Base-by-base conservation (phyloP, 2,113 vertebrate species). In the Tachuris rubrigastra region DNA sequence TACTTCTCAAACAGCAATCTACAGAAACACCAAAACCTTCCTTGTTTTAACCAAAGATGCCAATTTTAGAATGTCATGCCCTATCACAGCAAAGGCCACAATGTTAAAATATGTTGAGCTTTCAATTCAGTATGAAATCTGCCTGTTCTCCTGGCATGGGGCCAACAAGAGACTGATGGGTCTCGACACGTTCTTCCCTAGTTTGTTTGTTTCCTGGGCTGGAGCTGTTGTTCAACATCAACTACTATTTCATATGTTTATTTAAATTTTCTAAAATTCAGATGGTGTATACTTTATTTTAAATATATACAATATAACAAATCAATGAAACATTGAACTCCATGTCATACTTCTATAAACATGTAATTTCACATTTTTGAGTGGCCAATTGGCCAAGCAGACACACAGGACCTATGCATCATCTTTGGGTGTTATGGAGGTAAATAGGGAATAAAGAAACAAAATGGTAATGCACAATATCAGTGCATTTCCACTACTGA, bases 71-170 rank as follows among this genome's bases (percentile, higher is more conserved):
- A 87, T 66, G 67, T 15, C 84, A 85, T 47, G 28, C 18, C 25
- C 59, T 73, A 66, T 31, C 72, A 79, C 50, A 87, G 58, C 78
- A 83, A 59, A 91, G 17, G 17, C 35, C 78, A 63, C 30, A 55
- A 47, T 8, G 21, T 55, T 76, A 75, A 89, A 73, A 89, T 73
- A 83, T 52, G 62, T 59, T 76, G 53, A 91, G 44, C 53, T 87
- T 89, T 89, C 69, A 85, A 68, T 37, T 69, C 74, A 85, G 24
- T 60, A 89, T 27, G 67, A 96, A 94, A 87, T 31, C 44, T 89
- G 63, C 82, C 84, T 81, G 30, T 59, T 82, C 39, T 91, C 23
- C 74, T 92, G 75, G 87, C 37, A 1, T n/a, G 39, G 25, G n/a
- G 23, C 82, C 93, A 96, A 85, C 58, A 76, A 65, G n/a, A 89